phyloP scores from a whole-genome alignment of 2,797 vertebrate species.

The Poeciliopsis presidionis region DNA sequence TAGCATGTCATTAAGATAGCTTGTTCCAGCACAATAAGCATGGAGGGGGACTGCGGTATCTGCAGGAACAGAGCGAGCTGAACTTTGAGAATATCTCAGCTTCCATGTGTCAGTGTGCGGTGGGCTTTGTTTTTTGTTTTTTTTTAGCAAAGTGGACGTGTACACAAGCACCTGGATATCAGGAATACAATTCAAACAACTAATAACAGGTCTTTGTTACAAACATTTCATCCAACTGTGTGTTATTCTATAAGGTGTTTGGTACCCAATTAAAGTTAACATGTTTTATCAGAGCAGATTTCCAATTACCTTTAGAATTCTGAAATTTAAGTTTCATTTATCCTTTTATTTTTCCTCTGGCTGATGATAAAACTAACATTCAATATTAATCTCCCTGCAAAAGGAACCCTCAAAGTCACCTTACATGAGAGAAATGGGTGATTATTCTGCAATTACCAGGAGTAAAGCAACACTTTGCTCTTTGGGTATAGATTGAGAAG shows the following conservation, averaged over 20 bases:
- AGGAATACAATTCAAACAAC: conserved; percentile 20
- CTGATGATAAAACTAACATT: conserved; percentile 24
- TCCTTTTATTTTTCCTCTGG: conserved; percentile 25
- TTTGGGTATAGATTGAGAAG: conserved; percentile 56
- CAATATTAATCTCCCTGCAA: conserved; percentile 32
- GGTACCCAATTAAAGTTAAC: conserved; percentile 20
- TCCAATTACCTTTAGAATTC: conserved; percentile 35
- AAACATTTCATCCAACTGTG: conserved; percentile 6
- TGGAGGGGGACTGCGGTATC: conserved; percentile 74
- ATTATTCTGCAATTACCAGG: conserved; percentile 57
- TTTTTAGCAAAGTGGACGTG: conserved; percentile 23
- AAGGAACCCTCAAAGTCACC: conserved; percentile 52
- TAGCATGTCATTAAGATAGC: conserved; percentile 78
- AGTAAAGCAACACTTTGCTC: conserved; percentile 55
- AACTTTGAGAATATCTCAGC: conserved; percentile 63
- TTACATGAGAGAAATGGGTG: conserved; percentile 47
- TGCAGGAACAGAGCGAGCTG: conserved; percentile 49
- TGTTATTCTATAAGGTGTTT: conserved; percentile 11
- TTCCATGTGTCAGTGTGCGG: conserved; percentile 44
- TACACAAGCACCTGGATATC: conserved; percentile 30
- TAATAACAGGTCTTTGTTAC: conserved; percentile 24
- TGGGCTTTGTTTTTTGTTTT: conserved; percentile 37
- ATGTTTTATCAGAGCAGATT: conserved; percentile 25
- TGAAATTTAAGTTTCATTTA: conserved; percentile 19
- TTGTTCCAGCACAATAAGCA: conserved; percentile 74